phyloP scores from a whole-genome alignment of 2,797 vertebrate genomes.

The Lindbergichthys nudifrons region DNA sequence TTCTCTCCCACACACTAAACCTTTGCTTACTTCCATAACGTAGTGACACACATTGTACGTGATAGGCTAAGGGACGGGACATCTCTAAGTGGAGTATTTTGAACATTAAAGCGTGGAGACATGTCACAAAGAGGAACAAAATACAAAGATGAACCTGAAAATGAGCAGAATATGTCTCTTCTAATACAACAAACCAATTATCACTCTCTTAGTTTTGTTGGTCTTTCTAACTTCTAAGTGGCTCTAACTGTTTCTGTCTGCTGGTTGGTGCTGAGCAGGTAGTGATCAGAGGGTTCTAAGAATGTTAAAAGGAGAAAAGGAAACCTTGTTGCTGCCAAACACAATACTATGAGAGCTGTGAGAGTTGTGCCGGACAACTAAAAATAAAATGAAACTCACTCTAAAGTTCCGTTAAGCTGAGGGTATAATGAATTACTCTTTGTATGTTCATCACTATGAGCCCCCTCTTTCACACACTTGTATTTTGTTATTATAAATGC shows the following conservation, averaged over 20 bases:
- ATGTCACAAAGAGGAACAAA: no score
- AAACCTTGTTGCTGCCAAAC: neutral
- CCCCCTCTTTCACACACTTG: neutral
- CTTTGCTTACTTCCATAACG: no score
- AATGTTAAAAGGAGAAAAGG: no score
- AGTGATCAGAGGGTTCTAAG: neutral
- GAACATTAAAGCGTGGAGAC: no score
- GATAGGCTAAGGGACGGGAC: no score
- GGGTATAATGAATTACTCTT: neutral
- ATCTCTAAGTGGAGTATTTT: no score
- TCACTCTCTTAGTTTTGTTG: neutral
- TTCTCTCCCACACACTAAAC: no score
- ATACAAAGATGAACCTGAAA: no score
- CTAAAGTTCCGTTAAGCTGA: neutral
- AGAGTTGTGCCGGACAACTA: neutral
- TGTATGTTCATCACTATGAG: neutral
- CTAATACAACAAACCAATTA: no score
- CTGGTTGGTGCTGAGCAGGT: neutral
- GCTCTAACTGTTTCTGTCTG: no score
- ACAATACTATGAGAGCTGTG: neutral
- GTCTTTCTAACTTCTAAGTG: neutral
- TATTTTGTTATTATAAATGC: neutral
- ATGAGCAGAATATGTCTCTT: no score
- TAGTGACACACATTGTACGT: no score
- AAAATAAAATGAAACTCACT: neutral